phyloP scores from a whole-genome alignment of 2,113 vertebrate genomes.

The Agelaius phoeniceus region DNA sequence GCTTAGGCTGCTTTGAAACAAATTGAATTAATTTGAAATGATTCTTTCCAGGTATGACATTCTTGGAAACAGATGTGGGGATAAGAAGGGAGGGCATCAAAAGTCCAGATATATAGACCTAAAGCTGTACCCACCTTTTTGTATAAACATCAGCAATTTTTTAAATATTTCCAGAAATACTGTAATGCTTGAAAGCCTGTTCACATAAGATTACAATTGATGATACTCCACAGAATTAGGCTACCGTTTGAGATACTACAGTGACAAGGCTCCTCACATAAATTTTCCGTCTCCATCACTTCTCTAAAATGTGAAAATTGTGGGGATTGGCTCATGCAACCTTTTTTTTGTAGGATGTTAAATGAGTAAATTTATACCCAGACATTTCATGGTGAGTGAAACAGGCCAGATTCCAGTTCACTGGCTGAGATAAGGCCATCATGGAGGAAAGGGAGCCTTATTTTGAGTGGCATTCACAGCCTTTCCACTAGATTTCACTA shows the following conservation, averaged over 20 bases:
- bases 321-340: background rate
- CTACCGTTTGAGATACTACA: background rate
- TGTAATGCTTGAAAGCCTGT: background rate
- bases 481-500: background rate
- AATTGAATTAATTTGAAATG: conserved; percentile 60
- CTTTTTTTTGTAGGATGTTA: background rate
- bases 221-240: background rate
- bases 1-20: conserved; percentile 59
- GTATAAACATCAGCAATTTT: background rate
- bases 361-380: background rate
- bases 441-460: background rate
- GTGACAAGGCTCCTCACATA: background rate
- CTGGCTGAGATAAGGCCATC: background rate
- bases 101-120: background rate
- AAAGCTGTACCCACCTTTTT: background rate
- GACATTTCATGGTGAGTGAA: background rate
- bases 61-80: conserved; percentile 56
- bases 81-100: background rate
- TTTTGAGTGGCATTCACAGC: background rate
- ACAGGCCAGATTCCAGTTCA: background rate
- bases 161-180: background rate
- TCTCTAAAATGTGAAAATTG: background rate
- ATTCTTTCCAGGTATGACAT: conserved; percentile 66
- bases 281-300: background rate
- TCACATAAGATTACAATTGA: background rate